phyloP scores from a whole-genome alignment of 2,888 invertebrate species.

The Drosophila barbarae region DNA sequence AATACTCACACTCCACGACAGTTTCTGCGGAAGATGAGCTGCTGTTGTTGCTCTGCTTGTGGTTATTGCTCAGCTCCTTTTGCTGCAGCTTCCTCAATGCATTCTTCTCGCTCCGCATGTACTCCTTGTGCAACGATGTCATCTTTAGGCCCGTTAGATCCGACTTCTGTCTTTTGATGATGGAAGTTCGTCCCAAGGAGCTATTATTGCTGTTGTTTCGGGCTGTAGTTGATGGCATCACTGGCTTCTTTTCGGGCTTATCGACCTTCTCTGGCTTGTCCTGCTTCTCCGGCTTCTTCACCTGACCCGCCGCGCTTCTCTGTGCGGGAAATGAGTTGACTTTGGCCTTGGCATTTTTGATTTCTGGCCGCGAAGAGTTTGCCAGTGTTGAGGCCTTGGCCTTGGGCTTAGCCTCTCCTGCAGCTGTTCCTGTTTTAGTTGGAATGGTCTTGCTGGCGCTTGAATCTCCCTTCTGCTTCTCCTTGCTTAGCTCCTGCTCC shows the following conservation, averaged over 20 bases:
- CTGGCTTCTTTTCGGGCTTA: conserved; percentile 22
- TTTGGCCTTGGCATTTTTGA: conserved; percentile 78
- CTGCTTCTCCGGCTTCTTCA: conserved; percentile 47
- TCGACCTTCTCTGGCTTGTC: conserved; percentile 25
- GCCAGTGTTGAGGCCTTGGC: conserved; percentile 2
- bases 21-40: conserved; percentile 53
- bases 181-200: conserved; percentile 60
- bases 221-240: neutral
- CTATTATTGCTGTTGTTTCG: conserved; percentile 39
- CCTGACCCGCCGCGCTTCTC: conserved; percentile 31
- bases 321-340: conserved; percentile 75
- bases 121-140: conserved; percentile 79
- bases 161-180: conserved; percentile 82
- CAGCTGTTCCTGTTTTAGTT: neutral
- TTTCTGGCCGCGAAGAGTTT: conserved; percentile 67
- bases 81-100: conserved; percentile 64
- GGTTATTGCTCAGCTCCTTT: conserved; percentile 51
- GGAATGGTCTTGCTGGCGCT: conserved; percentile 19
- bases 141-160: conserved; percentile 83
- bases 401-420: conserved; percentile 30
- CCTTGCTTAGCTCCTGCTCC: conserved; percentile 34
- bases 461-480: conserved; percentile 20
- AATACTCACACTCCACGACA: conserved; percentile 59
- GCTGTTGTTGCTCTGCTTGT: conserved; percentile 41
- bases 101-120: conserved; percentile 79